Base-by-base conservation (phyloP, 1,140 invertebrate genomes). In the Uloborus diversus region DNA sequence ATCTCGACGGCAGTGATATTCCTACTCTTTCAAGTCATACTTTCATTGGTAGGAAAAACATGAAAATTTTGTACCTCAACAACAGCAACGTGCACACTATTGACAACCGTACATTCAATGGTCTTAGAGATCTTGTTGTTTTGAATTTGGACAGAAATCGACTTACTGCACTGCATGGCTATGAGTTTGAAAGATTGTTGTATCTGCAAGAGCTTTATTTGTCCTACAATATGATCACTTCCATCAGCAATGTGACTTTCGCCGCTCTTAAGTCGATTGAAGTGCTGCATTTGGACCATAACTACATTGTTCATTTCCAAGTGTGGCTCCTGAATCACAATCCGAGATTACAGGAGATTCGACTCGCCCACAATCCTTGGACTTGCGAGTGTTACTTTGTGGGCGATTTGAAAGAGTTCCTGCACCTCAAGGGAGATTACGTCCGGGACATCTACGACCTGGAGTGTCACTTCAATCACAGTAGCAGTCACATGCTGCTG, bases 1-100 rank as follows among this genome's bases (percentile, higher is more conserved):
- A 96, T 87, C 89, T 96, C 71, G 95, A 97, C 85, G 95, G 95
- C 69, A 96, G 96, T 85, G 92, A 94, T 84, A 92, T 97, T 82
- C 91, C 91, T 61, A 92, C 94, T 84, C 88, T 97, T 78, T 92
- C 93, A 27, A 94, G 93, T 85, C 94, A 97, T 85, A 92, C 94
- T 3, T 96, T 97, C 85, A 94, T 96, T 81, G 95, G 95, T 1
- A 90, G 95, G 80, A 95, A 95, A 85, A 94, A 94, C 85, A 87
- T 97, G 82, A 92, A 92, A 86, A 91, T 95, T 64, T 87, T 97
- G 32, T 96, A 92, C 85, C 91, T 94, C 11, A 97, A 97, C 87
- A 93, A 94, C 86, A 95, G 94, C 37, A 93, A 93, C 81, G 94
- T 97, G 68, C 90, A 91, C 13, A 90, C 91, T 27, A 90, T 97